Evolutionary conservation across 2,797 vertebrate species (phyloP).

Genomic region (Galaxias olidus): DNA sequence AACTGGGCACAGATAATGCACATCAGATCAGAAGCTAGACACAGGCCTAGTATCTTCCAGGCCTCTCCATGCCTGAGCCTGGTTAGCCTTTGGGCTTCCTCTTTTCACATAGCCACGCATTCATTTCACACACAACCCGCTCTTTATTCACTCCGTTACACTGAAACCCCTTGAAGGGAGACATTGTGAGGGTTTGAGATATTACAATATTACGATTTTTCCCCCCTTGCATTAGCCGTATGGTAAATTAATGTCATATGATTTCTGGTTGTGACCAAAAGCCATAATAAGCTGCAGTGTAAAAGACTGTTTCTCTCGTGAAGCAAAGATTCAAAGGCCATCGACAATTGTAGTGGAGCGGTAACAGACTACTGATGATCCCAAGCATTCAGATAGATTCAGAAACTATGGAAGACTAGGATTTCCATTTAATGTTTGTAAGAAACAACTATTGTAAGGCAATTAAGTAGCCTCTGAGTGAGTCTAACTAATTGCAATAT

Average conservation of each 20-base stretch:
- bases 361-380: slow-evolving; percentile 22
- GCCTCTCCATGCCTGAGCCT: slow-evolving; percentile 31
- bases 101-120: slow-evolving; percentile 31
- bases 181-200: slow-evolving; percentile 34
- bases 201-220: slow-evolving; percentile 32
- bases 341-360: neutral
- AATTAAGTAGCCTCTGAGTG: no score
- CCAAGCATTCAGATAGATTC: slow-evolving; percentile 22
- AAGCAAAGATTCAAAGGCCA: no score
- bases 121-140: slow-evolving; percentile 43
- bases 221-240: slow-evolving; percentile 17
- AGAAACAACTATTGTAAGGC: no score
- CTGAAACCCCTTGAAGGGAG: slow-evolving; percentile 24
- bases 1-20: slow-evolving; percentile 47
- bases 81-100: slow-evolving; percentile 34
- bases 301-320: no score
- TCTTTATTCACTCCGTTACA: slow-evolving; percentile 36
- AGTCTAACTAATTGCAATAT: no score
- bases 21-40: slow-evolving; percentile 45
- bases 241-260: slow-evolving; percentile 19
- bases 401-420: neutral
- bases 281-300: no score
- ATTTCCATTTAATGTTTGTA: no score
- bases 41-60: slow-evolving; percentile 43
- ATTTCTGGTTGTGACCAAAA: slow-evolving; percentile 14